Evolutionary conservation across 2,113 vertebrate species (phyloP).

Genomic region (Lamprologus lemairii): DNA sequence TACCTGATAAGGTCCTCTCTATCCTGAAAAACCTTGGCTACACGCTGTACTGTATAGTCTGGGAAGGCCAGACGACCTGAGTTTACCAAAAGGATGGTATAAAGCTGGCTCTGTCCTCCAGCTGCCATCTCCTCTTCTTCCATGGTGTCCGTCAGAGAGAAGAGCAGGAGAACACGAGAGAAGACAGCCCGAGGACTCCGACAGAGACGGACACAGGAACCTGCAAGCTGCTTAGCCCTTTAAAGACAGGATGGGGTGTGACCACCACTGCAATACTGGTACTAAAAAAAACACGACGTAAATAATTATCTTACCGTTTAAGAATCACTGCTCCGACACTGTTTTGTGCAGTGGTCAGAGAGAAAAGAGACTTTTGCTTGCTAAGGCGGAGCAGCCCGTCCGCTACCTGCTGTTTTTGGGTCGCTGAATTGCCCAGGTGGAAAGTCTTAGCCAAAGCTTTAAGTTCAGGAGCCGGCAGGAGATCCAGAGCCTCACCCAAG

Average conservation of each 20-base stretch:
- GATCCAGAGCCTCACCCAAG: slow-evolving; percentile 79
- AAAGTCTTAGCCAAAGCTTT: slow-evolving; percentile 85
- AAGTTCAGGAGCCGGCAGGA: slow-evolving; percentile 86
- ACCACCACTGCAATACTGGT: background rate
- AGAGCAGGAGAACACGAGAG: slow-evolving; percentile 83
- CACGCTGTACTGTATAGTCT: slow-evolving; percentile 75
- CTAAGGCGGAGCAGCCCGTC: slow-evolving; percentile 79
- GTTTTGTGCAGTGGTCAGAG: slow-evolving; percentile 50
- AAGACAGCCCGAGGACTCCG: slow-evolving; percentile 79
- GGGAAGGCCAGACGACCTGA: slow-evolving; percentile 84
- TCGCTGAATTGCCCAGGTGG: slow-evolving; percentile 74
- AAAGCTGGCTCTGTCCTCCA: slow-evolving; percentile 84
- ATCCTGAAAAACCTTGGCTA: slow-evolving; percentile 78
- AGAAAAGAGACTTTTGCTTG: slow-evolving; percentile 83
- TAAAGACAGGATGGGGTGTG: background rate
- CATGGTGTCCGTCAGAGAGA: slow-evolving; percentile 77
- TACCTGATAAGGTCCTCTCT: slow-evolving; percentile 90
- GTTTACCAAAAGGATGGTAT: slow-evolving; percentile 82
- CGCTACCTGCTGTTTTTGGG: slow-evolving; percentile 83
- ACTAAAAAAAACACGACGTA: background rate
- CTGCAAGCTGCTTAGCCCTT: slow-evolving; percentile 81
- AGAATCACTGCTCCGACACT: slow-evolving; percentile 77
- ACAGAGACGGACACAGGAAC: slow-evolving; percentile 76
- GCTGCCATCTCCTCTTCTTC: slow-evolving; percentile 86
- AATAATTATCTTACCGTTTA: slow-evolving; percentile 74